Evolutionary conservation across 2,888 invertebrate genomes (phyloP), one percentile per base, ranked within the genome.

Genomic region (Trachelus troglodyta): DNA sequence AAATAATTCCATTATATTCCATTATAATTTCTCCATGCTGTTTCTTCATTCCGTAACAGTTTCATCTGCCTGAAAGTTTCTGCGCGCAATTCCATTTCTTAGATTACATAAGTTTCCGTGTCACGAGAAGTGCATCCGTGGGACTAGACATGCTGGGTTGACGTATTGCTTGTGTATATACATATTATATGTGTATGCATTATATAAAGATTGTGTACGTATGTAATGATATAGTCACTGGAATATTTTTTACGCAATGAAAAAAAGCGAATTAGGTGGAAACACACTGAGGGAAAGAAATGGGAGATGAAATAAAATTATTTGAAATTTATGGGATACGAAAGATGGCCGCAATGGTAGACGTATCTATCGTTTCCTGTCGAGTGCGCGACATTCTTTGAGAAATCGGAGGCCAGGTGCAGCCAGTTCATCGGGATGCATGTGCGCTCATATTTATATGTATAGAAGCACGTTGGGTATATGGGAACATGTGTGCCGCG

Each of bases 401-500:
- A 71, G 11, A 71, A 71, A 71, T 71, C 33, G 30, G 71, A 34
- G 33, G 71, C 71, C 71, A 71, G 71, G 71, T 71, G 71, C 71
- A 30, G 71, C 56, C 69, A 40, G 56, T 73, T 69, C 76, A 31
- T 37, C 56, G 31, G 73, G 33, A 34, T 35, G 40, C 74, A 34
- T 69, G 76, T 69, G 68, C 78, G 75, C 69, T 73, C 37, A 30
- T 74, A 68, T 75, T 69, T 68, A 37, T 56, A 9, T 56, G 15
- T 23, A 9, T 23, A 23, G 56, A 23, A 56, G 56, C 56, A 9
- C 6, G 1, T 6, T 56, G 23, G 2, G 12, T 12, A 71, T 12
- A 69, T 12, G 31, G 31, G 71, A 71, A 75, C 75, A 73, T 56
- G 73, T 76, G 76, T 74, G 68, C 75, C 77, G 75, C 77, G 78